phyloP scores from a whole-genome alignment of 92 coral and sea anemone genomes.

The Umimayanthus chanpuru region DNA sequence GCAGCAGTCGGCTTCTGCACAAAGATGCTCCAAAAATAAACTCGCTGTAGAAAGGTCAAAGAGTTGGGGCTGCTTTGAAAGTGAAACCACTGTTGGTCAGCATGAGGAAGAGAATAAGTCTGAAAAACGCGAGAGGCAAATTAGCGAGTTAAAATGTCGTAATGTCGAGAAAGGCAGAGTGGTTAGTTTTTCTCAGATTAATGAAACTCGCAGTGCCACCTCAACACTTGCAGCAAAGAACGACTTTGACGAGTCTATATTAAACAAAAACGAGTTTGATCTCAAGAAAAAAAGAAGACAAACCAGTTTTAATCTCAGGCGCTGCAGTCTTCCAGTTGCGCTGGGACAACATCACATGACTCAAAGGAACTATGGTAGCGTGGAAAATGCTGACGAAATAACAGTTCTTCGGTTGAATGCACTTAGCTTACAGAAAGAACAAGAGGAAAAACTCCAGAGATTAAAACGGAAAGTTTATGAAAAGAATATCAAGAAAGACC shows the following conservation, averaged over 20 bases:
- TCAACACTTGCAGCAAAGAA: not conserved
- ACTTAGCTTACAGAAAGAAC: conserved; percentile 15
- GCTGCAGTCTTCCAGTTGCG: not conserved
- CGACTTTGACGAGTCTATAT: not conserved
- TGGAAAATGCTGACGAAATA: not conserved
- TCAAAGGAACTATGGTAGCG: not conserved
- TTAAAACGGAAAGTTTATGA: conserved; percentile 51
- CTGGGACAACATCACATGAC: not conserved
- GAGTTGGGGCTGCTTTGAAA: not conserved
- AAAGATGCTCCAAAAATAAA: not conserved
- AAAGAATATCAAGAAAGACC: conserved; percentile 13
- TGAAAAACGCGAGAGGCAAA: not conserved
- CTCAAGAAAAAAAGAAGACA: not conserved
- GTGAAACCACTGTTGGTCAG: not conserved
- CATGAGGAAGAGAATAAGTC: not conserved
- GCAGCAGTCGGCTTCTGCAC: not conserved
- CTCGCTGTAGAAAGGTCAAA: not conserved
- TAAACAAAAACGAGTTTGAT: not conserved
- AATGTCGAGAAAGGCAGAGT: not conserved
- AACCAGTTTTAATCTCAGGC: not conserved
- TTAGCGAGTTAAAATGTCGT: not conserved
- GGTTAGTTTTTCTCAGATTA: not conserved
- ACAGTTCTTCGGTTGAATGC: conserved; percentile 21
- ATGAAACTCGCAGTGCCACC: not conserved
- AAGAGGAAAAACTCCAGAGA: conserved; percentile 43